These are phyloP conservation scores for Pomacea maculata DNA, from an alignment of 1,140 invertebrate species.

Conservation along the genomic window DNA sequence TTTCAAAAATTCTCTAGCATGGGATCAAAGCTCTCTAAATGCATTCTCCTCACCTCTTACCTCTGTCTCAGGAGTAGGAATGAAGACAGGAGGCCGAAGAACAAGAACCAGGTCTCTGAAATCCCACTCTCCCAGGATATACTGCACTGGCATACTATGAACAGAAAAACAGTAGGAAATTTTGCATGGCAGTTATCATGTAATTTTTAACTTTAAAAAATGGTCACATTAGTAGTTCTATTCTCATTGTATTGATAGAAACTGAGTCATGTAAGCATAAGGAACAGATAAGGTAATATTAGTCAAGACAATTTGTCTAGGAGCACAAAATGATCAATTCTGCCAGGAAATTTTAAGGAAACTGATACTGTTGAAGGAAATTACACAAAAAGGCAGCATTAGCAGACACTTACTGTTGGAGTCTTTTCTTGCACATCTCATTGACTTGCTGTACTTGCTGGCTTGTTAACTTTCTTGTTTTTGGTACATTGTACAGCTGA, in stretches of 20 bases:
- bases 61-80: conserved; percentile 80
- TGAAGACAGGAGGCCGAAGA: conserved; percentile 76
- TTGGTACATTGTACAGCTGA: conserved; percentile 37
- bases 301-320: not conserved
- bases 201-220: not conserved
- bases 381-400: not conserved
- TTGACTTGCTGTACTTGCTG: conserved; percentile 26
- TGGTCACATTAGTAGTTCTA: not conserved
- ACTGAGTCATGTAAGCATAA: not conserved
- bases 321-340: no score
- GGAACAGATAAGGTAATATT: not conserved
- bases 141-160: conserved; percentile 73
- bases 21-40: no score
- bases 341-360: no score
- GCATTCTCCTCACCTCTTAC: conserved; percentile 30
- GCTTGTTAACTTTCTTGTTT: not conserved
- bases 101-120: conserved; percentile 75
- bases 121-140: conserved; percentile 80
- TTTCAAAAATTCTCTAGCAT: no score
- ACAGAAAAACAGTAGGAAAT: conserved; percentile 1
- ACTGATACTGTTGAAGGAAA: no score
- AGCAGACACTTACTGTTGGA: conserved; percentile 34
- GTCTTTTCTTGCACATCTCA: conserved; percentile 33
- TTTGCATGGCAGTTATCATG: no score
- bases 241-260: not conserved